phyloP scores from a whole-genome alignment of 2,797 vertebrate species.

The Coendou prehensilis region DNA sequence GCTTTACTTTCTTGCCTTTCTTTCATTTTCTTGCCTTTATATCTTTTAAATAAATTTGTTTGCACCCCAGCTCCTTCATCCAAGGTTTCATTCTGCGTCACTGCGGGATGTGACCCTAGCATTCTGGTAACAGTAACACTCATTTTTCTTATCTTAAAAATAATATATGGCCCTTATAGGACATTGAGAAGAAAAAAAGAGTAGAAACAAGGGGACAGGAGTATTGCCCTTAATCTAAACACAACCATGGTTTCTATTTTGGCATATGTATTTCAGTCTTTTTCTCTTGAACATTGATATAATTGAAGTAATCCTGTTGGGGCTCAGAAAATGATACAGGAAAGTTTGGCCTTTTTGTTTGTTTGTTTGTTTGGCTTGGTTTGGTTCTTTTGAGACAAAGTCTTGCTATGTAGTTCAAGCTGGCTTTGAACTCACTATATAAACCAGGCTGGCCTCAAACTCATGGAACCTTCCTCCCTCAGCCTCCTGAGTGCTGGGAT shows the following conservation, averaged over 20 bases:
- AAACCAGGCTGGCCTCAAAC: background rate
- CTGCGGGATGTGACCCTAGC: background rate
- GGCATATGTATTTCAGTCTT: background rate
- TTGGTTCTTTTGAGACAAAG: background rate
- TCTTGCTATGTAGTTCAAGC: background rate
- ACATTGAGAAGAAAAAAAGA: background rate
- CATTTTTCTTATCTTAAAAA: slow-evolving; percentile 35
- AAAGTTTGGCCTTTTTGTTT: background rate
- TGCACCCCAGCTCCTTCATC: background rate
- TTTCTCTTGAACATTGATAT: background rate
- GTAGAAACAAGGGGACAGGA: background rate
- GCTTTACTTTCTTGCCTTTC: background rate
- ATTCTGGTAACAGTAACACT: background rate
- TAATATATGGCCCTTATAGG: background rate
- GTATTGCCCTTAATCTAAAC: background rate
- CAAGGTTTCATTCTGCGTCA: background rate
- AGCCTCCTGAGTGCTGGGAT: background rate
- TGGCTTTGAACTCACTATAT: background rate
- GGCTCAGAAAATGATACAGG: background rate
- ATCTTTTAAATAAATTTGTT: background rate
- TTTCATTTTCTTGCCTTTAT: background rate
- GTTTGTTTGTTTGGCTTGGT: background rate
- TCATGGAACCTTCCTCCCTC: background rate
- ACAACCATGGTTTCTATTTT: background rate
- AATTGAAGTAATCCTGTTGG: background rate